These are phyloP conservation scores for Simalia tracyae DNA, from an alignment of 2,797 vertebrate genomes.

Conservation along the genomic window DNA sequence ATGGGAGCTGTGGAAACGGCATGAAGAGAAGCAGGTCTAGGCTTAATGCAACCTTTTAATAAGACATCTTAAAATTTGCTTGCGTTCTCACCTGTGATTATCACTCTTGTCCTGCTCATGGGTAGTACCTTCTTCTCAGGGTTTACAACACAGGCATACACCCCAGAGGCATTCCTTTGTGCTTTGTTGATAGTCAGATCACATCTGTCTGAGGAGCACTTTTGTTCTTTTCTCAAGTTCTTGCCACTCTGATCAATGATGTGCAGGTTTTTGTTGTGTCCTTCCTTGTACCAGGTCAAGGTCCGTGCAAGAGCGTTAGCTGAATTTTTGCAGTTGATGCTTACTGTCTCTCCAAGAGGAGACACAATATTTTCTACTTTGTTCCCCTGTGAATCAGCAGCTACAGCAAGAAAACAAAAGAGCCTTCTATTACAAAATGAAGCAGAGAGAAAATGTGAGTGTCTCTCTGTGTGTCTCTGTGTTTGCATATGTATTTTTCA, in stretches of 20 bases:
- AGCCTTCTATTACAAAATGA: neutral
- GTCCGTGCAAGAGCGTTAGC: accelerated
- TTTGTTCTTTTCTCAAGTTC: accelerated
- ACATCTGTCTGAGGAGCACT: accelerated
- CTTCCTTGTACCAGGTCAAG: conserved; percentile 2
- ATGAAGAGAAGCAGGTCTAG: neutral
- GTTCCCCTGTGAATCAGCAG: neutral
- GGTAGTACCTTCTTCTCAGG: accelerated
- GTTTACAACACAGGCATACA: neutral
- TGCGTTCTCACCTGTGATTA: conserved; percentile 2
- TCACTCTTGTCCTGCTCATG: neutral
- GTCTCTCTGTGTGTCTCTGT: neutral
- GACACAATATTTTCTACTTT: neutral
- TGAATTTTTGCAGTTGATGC: neutral
- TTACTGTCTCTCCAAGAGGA: neutral
- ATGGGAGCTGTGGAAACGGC: neutral
- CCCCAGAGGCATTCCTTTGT: neutral
- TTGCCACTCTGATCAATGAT: neutral
- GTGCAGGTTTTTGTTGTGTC: neutral
- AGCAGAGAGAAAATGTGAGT: neutral
- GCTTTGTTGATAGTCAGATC: neutral
- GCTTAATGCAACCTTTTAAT: too few relatives aligned
- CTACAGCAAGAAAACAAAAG: neutral
- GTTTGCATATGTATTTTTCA: neutral
- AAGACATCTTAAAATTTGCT: too few relatives aligned